Conservation (phyloP, 2,797 vertebrate genomes). For the Varecia variegata region DNA sequence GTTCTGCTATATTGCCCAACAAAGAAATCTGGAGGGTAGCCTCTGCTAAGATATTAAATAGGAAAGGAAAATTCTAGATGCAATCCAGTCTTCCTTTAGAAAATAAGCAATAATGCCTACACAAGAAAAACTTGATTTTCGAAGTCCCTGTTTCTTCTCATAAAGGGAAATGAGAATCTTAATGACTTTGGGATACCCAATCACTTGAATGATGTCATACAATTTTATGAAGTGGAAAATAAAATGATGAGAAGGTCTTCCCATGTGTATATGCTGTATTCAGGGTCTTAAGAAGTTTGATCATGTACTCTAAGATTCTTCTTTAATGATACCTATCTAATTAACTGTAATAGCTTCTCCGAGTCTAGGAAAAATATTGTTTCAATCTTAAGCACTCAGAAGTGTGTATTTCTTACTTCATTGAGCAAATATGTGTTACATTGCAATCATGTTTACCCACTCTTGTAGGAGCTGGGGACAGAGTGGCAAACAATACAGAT, state of each 20-base stretch:
- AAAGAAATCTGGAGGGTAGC: not conserved
- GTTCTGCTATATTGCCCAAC: not conserved
- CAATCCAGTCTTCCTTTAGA: not conserved
- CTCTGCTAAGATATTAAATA: not conserved
- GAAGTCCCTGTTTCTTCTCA: not conserved
- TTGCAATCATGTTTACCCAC: not conserved
- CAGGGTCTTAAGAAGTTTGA: not conserved
- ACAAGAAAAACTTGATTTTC: constrained; percentile 4
- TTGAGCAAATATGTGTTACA: not conserved
- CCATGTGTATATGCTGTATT: not conserved
- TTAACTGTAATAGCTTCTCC: not conserved
- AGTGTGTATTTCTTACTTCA: not conserved
- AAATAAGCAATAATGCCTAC: not conserved
- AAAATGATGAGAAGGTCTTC: not conserved
- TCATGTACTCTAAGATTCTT: constrained; percentile 7
- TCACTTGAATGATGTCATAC: not conserved
- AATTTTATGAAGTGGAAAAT: constrained; percentile 6
- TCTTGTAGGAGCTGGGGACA: not conserved
- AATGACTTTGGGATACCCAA: not conserved
- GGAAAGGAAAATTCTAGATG: not conserved
- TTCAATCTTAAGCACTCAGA: not conserved
- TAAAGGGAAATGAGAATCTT: constrained; percentile 4
- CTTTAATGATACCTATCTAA: constrained; percentile 19
- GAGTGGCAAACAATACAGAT: not conserved
- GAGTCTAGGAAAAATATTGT: not conserved